Base-by-base conservation (phyloP, 2,113 vertebrate species). In the Panthera leo region DNA sequence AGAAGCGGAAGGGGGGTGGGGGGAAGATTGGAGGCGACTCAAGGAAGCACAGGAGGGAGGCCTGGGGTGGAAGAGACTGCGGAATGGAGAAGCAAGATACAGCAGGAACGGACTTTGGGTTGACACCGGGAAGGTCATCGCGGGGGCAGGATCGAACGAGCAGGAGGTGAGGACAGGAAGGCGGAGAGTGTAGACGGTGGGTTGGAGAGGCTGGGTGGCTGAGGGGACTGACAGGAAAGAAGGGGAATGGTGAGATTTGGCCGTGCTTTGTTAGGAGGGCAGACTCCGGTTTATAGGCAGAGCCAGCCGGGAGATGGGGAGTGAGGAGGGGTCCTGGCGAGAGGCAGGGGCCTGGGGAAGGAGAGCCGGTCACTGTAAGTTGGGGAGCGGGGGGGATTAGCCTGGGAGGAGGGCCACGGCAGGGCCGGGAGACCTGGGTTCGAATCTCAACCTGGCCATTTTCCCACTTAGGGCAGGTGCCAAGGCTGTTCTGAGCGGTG, bases 241-340 rank as follows among this genome's bases (percentile, higher is more conserved):
- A 16, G 48, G 21, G 27, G 4, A 11, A 2, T 5, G n/a, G n/a
- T 4, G 34, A 45, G 51, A 1, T 39, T 68, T 4, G 19, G 0
- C 15, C 15, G 51, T 5, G 7, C 39, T 67, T 76, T 84, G 34
- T 79, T n/a, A n/a, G 23, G 29, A 63, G 61, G 21, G 15, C 61
- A n/a, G 67, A 31, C 11, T 34, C 15, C 1, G 31, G 19, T 29
- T 34, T 15, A 3, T 5, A n/a, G 31, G 55, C 53, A 7, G 27
- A 63, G 4, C 55, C 3, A 63, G 4, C 55, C 3, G 18, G 85
- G 71, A 31, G 8, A 15, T 31, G 23, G 53, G 45, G 23, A 1
- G 2, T n/a, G 23, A 10, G 13, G 76, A 84, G 61, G n/a, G 51
- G 48, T 39, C 82, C 29, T 13, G n/a, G 48, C 14, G 21, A 31